These are phyloP conservation scores for Stenodera caucasica DNA, from an alignment of 2,888 invertebrate genomes.

Conservation along the genomic window DNA sequence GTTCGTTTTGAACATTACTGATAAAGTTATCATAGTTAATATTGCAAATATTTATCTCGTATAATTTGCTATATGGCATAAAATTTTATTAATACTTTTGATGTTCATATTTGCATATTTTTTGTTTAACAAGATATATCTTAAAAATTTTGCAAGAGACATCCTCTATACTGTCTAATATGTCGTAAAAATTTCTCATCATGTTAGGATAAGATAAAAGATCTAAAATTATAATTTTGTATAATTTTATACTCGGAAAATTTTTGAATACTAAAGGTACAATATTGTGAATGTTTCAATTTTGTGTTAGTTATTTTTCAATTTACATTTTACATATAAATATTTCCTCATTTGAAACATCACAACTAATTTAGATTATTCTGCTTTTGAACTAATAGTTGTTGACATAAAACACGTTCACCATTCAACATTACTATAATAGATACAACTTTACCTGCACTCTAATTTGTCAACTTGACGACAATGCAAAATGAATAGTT, in stretches of 20 bases:
- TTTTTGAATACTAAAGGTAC: too few species aligned
- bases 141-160: not conserved
- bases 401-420: slow-evolving; percentile 33
- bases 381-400: slow-evolving; percentile 30
- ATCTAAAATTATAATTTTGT: not conserved
- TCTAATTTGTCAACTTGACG: slow-evolving; percentile 25
- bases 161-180: too few species aligned
- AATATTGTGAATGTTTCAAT: too few species aligned
- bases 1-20: too few species aligned
- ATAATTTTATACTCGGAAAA: not conserved
- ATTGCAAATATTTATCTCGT: too few species aligned
- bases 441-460: slow-evolving; percentile 16
- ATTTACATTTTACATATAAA: not conserved
- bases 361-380: slow-evolving; percentile 32
- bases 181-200: slow-evolving; percentile 3
- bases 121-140: not conserved
- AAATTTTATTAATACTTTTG: too few species aligned
- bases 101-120: too few species aligned
- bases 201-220: not conserved
- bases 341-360: slow-evolving; percentile 11
- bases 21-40: too few species aligned
- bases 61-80: too few species aligned
- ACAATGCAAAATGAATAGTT: slow-evolving; percentile 15
- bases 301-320: slow-evolving; percentile 3
- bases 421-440: slow-evolving; percentile 19